Evolutionary conservation across 2,113 vertebrate genomes (phyloP).

Genomic region (Rhabdornis inornatus): DNA sequence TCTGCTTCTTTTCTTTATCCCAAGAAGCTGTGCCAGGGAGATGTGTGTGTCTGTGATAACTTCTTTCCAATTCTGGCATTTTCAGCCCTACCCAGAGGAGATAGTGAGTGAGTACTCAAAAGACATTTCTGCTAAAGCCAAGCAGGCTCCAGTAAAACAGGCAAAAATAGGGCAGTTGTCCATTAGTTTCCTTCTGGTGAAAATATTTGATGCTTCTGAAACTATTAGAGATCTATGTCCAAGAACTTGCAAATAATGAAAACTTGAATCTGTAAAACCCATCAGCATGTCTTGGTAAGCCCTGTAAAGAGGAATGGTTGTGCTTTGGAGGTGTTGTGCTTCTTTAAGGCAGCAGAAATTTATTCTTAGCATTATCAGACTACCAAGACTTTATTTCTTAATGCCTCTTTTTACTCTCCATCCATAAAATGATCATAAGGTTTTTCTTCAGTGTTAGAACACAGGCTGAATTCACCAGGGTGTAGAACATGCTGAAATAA

Average conservation of each 20-base stretch:
- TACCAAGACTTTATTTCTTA: neutral
- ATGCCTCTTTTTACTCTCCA: neutral
- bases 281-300: neutral
- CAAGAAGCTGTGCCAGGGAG: neutral
- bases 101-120: neutral
- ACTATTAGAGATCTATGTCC: neutral
- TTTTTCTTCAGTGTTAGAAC: neutral
- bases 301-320: fast-evolving
- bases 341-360: neutral
- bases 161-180: neutral
- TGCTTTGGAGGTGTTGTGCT: neutral
- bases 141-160: neutral
- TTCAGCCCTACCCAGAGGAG: neutral
- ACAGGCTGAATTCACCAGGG: neutral
- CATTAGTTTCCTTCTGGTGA: neutral
- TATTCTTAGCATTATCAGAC: neutral
- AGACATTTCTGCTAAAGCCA: neutral
- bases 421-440: neutral
- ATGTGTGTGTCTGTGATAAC: neutral
- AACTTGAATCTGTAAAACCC: neutral
- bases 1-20: neutral
- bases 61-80: neutral
- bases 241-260: neutral
- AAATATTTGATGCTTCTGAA: neutral
- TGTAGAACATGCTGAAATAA: neutral